Conservation (phyloP, 1,140 invertebrate genomes). For the Pseudomyrmex flavicornis region DNA sequence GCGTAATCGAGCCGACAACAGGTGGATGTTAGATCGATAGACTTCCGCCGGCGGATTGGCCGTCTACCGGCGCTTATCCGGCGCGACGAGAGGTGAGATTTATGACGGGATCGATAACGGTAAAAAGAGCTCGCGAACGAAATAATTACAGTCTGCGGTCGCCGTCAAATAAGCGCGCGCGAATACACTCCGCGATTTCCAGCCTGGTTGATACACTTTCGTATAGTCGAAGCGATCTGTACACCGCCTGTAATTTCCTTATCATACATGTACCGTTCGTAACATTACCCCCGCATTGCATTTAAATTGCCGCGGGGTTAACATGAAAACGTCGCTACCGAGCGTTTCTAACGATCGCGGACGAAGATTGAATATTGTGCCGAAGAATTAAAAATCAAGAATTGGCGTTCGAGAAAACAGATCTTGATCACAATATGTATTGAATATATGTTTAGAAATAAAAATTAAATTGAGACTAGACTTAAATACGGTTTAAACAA, state of each 20-base stretch:
- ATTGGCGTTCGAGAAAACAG: not conserved
- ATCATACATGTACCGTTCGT: conserved; percentile 27
- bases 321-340: not conserved
- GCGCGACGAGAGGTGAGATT: conserved; percentile 13
- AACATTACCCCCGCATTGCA: not conserved
- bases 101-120: conserved; percentile 46
- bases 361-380: not conserved
- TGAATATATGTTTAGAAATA: no score
- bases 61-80: conserved; percentile 47
- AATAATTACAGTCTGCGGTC: conserved; percentile 37
- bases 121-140: conserved; percentile 49
- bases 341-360: conserved; percentile 2
- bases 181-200: conserved; percentile 11
- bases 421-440: no score
- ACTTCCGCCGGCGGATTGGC: conserved; percentile 52
- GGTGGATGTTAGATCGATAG: conserved; percentile 64
- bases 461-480: not conserved
- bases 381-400: not conserved
- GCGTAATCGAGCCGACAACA: conserved; percentile 64
- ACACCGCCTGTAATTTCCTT: conserved; percentile 42
- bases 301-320: not conserved
- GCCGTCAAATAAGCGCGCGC: not conserved
- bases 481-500: not conserved
- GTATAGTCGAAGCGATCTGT: not conserved
- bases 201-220: conserved; percentile 13